These are phyloP conservation scores for Drosophila sucinea DNA, from an alignment of 1,140 invertebrate genomes.

Conservation along the genomic window DNA sequence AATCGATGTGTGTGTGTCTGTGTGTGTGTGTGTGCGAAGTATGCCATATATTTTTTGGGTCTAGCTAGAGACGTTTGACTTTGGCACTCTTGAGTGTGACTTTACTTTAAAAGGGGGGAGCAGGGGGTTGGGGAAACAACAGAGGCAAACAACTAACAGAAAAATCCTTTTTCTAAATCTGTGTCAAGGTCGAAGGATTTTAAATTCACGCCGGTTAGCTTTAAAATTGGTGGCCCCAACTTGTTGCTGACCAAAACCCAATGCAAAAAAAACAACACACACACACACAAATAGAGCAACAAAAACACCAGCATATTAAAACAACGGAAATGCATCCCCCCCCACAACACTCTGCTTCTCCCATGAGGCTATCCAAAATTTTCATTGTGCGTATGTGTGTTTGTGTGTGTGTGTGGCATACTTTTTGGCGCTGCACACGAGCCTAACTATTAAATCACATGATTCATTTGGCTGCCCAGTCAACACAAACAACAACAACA, in stretches of 20 bases:
- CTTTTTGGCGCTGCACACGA: slow-evolving; percentile 64
- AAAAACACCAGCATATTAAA: slow-evolving; percentile 6
- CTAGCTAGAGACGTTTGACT: slow-evolving; percentile 63
- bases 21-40: slow-evolving; percentile 57
- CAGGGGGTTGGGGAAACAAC: not conserved
- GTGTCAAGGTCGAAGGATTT: slow-evolving; percentile 72
- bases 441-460: slow-evolving; percentile 76
- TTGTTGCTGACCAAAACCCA: slow-evolving; percentile 54
- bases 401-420: slow-evolving; percentile 53
- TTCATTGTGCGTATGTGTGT: slow-evolving; percentile 37
- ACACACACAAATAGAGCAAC: slow-evolving; percentile 2
- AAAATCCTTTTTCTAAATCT: slow-evolving; percentile 39
- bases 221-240: slow-evolving; percentile 61
- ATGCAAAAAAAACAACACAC: not conserved
- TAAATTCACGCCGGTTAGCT: slow-evolving; percentile 52
- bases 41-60: slow-evolving; percentile 78
- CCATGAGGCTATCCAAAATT: slow-evolving; percentile 63
- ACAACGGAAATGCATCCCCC: slow-evolving; percentile 57
- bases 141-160: slow-evolving; percentile 1
- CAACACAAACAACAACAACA: slow-evolving; percentile 14
- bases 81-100: slow-evolving; percentile 37
- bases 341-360: not conserved
- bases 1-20: slow-evolving; percentile 10
- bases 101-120: not conserved
- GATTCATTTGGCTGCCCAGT: slow-evolving; percentile 66